phyloP scores from a whole-genome alignment of 1,140 invertebrate genomes.

The Aphelenchoides besseyi region DNA sequence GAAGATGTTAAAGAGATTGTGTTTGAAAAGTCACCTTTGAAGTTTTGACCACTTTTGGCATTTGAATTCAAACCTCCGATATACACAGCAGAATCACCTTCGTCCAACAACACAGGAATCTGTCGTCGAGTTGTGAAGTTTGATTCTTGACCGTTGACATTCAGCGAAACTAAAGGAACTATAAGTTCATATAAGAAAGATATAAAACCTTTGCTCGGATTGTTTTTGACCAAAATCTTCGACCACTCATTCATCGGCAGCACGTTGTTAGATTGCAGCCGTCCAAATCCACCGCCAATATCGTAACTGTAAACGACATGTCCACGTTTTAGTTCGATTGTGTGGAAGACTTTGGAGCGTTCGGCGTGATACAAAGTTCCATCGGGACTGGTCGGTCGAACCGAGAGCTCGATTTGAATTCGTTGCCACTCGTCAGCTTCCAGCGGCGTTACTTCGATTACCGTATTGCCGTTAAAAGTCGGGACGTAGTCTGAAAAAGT shows the following conservation, averaged over 20 bases:
- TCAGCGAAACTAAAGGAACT: conserved; percentile 12
- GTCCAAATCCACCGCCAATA: conserved; percentile 22
- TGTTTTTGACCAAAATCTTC: conserved; percentile 34
- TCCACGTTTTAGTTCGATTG: conserved; percentile 1
- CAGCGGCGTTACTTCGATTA: conserved; percentile 49
- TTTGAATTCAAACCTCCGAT: background rate
- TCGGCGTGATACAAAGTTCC: conserved; percentile 39
- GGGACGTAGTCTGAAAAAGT: conserved; percentile 52
- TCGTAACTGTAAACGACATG: conserved; percentile 31
- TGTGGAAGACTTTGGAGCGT: conserved; percentile 40
- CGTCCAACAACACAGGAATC: background rate
- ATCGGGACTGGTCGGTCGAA: conserved; percentile 41
- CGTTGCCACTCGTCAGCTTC: conserved; percentile 44
- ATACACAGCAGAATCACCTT: background rate
- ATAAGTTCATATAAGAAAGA: conserved; percentile 10
- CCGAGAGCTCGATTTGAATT: conserved; percentile 47
- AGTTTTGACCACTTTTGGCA: background rate
- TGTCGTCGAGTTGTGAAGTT: background rate
- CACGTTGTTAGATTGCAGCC: conserved; percentile 19
- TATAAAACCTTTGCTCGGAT: conserved; percentile 16
- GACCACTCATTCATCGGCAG: conserved; percentile 37
- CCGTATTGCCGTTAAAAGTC: conserved; percentile 39
- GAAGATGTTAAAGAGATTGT: conserved; percentile 8
- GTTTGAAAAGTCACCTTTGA: no score
- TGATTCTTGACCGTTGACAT: conserved; percentile 9